Evolutionary conservation across 1,140 invertebrate genomes (phyloP).

Genomic region (Drosophila nikananu): DNA sequence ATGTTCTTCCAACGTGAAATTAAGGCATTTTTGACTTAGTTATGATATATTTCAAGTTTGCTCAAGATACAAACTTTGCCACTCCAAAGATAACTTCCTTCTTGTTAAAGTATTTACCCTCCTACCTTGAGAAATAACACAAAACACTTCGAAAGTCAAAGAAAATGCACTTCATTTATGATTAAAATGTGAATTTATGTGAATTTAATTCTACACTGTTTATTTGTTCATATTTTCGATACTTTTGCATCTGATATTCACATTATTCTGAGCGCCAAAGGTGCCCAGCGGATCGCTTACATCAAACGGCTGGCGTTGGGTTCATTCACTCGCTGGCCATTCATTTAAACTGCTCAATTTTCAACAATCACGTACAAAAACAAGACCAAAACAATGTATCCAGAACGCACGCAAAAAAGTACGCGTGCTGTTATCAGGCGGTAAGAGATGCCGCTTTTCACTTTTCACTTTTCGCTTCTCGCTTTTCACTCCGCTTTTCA

Average conservation of each 20-base stretch:
- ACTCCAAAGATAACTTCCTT: too few relatives aligned
- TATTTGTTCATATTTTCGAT: too few relatives aligned
- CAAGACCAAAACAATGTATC: not conserved
- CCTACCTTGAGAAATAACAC: too few relatives aligned
- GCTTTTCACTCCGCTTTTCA: conserved; percentile 12
- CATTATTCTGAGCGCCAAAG: not conserved
- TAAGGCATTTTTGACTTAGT: too few relatives aligned
- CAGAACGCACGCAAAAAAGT: conserved; percentile 13
- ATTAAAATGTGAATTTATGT: too few relatives aligned
- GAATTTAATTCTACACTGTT: too few relatives aligned
- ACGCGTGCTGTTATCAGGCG: conserved; percentile 19
- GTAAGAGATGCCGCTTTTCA: not conserved
- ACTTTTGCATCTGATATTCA: conserved; percentile 14
- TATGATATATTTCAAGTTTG: too few relatives aligned
- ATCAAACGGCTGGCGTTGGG: not conserved
- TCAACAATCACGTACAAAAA: conserved; percentile 28
- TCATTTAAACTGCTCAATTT: conserved; percentile 23
- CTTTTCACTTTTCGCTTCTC: not conserved
- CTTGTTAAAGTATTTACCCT: too few relatives aligned
- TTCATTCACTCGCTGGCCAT: conserved; percentile 15
- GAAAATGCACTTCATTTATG: too few relatives aligned
- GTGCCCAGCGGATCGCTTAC: conserved; percentile 18
- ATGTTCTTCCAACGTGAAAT: too few relatives aligned
- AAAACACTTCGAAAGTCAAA: too few relatives aligned
- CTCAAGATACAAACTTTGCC: too few relatives aligned